Conservation (phyloP, 2,888 invertebrate species). For the Gari tellinella region DNA sequence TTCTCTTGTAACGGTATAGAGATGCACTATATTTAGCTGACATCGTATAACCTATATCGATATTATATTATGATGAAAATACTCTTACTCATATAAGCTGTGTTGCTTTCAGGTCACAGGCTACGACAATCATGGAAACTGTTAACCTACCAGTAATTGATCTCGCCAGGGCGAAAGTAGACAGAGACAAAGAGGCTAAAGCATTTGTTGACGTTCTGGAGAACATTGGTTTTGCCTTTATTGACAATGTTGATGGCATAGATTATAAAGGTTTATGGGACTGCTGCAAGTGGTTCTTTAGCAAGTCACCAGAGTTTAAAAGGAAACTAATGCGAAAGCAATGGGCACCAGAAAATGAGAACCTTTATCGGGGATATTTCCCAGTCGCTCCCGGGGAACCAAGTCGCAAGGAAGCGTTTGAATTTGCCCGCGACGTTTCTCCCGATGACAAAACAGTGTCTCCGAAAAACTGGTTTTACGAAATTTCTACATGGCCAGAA, state of each 20-base stretch:
- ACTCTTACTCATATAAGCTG: too few species aligned
- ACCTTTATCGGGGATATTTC: slow-evolving; percentile 71
- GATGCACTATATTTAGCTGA: too few species aligned
- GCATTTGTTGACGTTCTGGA: slow-evolving; percentile 63
- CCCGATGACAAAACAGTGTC: slow-evolving; percentile 40
- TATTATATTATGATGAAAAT: too few species aligned
- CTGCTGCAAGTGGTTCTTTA: slow-evolving; percentile 66
- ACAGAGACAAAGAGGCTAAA: slow-evolving; percentile 53
- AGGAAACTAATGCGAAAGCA: slow-evolving; percentile 54
- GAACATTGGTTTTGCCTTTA: slow-evolving; percentile 66
- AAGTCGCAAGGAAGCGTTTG: slow-evolving; percentile 71
- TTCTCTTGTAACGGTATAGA: too few species aligned
- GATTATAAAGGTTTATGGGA: slow-evolving; percentile 61
- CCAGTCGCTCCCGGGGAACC: slow-evolving; percentile 64
- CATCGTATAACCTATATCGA: too few species aligned
- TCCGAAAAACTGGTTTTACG: slow-evolving; percentile 58
- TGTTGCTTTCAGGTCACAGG: too few species aligned
- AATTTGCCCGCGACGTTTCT: slow-evolving; percentile 59
- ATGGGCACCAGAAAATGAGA: slow-evolving; percentile 67
- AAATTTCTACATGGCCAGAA: slow-evolving; percentile 59
- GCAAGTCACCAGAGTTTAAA: slow-evolving; percentile 53
- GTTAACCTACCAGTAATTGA: slow-evolving; percentile 70
- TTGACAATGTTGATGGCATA: slow-evolving; percentile 65
- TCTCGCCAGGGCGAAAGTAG: slow-evolving; percentile 42
- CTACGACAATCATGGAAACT: too few species aligned